Percentiles rank a stretch among this genome's conserved stretches.
These are phyloP conservation scores for Bombycilla garrulus DNA, from an alignment of 2,113 vertebrate species.

Conservation along the genomic window DNA sequence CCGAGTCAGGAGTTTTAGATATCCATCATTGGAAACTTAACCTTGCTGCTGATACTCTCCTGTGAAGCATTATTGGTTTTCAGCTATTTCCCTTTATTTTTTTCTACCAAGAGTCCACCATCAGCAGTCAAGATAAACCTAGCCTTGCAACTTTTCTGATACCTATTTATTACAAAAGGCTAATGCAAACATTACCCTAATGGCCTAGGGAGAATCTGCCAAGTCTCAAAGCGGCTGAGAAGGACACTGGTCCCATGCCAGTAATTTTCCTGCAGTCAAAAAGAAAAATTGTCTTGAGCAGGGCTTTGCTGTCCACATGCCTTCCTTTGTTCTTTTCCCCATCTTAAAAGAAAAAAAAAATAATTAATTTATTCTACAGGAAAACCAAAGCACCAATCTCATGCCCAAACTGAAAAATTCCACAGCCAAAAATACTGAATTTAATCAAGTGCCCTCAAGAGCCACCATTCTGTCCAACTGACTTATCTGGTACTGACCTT, in stretches of 20 bases:
- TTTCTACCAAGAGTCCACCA: background rate
- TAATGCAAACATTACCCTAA: slow-evolving; percentile 14
- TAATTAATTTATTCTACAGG: background rate
- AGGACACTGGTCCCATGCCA: background rate
- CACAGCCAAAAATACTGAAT: background rate
- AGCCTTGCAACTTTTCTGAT: background rate
- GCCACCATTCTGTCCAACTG: background rate
- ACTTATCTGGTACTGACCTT: background rate
- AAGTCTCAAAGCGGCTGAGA: background rate
- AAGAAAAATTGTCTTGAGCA: background rate
- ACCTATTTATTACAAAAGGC: background rate
- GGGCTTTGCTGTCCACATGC: background rate
- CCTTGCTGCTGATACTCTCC: background rate
- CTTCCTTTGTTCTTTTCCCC: background rate
- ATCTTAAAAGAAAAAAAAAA: background rate
- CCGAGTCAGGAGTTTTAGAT: background rate
- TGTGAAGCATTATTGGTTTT: background rate
- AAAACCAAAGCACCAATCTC: background rate
- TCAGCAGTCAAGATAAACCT: background rate
- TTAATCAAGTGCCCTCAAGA: background rate
- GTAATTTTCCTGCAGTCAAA: background rate
- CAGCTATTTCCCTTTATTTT: background rate
- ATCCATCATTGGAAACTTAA: background rate
- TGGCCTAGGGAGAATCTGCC: background rate
- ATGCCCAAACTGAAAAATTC: background rate